Base-by-base conservation (phyloP, 2,113 vertebrate genomes). In the Centropus unirufus region DNA sequence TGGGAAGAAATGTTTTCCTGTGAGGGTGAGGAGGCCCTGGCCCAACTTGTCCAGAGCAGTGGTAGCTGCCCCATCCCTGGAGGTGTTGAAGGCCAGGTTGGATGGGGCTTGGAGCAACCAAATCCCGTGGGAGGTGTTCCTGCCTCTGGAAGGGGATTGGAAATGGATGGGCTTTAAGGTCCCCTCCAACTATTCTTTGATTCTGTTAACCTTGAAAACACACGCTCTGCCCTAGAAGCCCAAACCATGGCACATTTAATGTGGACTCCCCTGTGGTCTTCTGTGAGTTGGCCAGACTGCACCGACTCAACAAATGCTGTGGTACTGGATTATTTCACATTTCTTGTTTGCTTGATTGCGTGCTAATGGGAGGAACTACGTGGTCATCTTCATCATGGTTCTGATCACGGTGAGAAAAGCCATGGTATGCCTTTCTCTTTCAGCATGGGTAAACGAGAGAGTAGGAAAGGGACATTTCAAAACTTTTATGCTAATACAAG, bases 401-500 rank as follows among this genome's bases (percentile, higher is more conserved):
- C 76, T 49, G 36, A 67, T 83, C 5, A 8, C 32, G 29, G 46
- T 46, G 44, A 68, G 34, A 57, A 24, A n/a, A 72, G 68, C 20
- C 2, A 15, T n/a, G 27, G 44, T 47, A 66, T 82, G 69, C n/a
- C 30, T 78, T 89, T 89, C 26, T 62, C 46, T 88, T 81, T 74
- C 44, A 51, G 49, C 0, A 0, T 39, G 29, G 26, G 13, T 92
- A 63, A 74, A 55, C 34, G 73, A 58, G 34, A 66, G 55, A 49
- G 34, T 63, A 49, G 52, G 63, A 89, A 87, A 73, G 67, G 52
- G 70, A 36, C 23, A 6, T 46, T 92, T 91, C 51, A 75, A 61
- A 92, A 87, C 62, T 85, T 49, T 92, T 24, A 51, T 85, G 78
- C 74, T 95, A 83, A 77, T 83, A 3, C 93, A 95, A 94, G 94